Evolutionary conservation across 2,888 invertebrate genomes (phyloP).

Genomic region (Phorcus lineatus): DNA sequence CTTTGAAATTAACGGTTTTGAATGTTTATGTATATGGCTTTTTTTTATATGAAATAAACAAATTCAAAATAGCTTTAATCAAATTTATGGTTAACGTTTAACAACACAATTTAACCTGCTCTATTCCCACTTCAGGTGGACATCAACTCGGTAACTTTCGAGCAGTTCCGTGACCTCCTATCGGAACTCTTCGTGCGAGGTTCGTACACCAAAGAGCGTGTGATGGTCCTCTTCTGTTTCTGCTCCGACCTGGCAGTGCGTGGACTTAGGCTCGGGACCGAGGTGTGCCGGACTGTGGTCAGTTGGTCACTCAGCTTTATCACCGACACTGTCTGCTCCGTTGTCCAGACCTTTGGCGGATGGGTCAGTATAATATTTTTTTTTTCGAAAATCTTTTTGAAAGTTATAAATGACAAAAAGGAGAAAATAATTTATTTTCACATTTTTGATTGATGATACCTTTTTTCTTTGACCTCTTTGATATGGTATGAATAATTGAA

Average conservation of each 20-base stretch:
- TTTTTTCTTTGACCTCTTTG: too few species aligned
- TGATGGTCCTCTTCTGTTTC: constrained; percentile 73
- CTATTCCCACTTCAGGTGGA: constrained; percentile 40
- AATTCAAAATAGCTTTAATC: too few species aligned
- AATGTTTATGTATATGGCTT: too few species aligned
- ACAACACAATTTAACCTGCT: too few species aligned
- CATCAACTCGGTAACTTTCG: constrained; percentile 45
- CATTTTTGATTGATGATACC: too few species aligned
- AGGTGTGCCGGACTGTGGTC: constrained; percentile 56
- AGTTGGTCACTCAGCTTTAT: constrained; percentile 70
- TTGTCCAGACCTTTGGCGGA: constrained; percentile 70
- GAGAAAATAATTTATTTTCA: too few species aligned
- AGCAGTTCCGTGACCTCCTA: constrained; percentile 61
- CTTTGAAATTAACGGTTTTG: too few species aligned
- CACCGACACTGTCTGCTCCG: constrained; percentile 60
- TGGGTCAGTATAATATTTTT: constrained; percentile 60
- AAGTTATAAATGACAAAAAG: too few species aligned
- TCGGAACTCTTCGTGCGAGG: constrained; percentile 57
- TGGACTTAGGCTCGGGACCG: constrained; percentile 48
- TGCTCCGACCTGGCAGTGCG: constrained; percentile 71
- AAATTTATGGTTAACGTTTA: too few species aligned
- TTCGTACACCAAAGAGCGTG: constrained; percentile 63
- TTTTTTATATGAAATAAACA: too few species aligned
- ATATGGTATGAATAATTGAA: too few species aligned
- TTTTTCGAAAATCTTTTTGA: too few species aligned